Conservation (phyloP, 1,140 invertebrate genomes). For the Drosophila dunni region DNA sequence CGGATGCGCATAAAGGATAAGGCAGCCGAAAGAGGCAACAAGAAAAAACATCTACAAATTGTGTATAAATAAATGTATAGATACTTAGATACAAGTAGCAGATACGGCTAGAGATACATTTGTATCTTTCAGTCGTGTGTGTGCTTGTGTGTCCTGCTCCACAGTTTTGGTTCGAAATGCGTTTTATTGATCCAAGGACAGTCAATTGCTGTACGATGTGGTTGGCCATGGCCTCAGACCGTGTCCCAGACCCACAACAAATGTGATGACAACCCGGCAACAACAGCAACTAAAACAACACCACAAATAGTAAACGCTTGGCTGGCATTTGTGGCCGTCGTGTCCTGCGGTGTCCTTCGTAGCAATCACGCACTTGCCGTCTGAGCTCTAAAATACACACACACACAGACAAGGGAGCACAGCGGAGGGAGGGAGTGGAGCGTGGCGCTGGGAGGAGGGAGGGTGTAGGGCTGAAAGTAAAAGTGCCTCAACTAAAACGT, state of each 20-base stretch:
- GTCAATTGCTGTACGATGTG: conserved; percentile 47
- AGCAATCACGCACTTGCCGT: conserved; percentile 72
- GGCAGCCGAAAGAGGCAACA: conserved; percentile 42
- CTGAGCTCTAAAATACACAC: conserved; percentile 60
- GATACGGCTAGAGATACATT: conserved; percentile 5
- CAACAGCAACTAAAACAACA: conserved; percentile 8
- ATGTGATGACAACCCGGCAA: conserved; percentile 49
- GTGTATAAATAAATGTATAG: conserved; percentile 9
- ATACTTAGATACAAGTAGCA: neutral
- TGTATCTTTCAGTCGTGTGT: neutral
- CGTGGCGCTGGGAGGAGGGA: neutral
- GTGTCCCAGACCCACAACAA: conserved; percentile 56
- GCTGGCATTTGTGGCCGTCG: conserved; percentile 28
- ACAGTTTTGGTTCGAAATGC: conserved; percentile 44
- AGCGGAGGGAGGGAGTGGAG: neutral
- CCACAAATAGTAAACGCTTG: conserved; percentile 46
- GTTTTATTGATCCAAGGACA: conserved; percentile 77
- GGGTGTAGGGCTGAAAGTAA: conserved; percentile 5
- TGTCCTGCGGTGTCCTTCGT: conserved; percentile 59
- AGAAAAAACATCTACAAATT: conserved; percentile 15
- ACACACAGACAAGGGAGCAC: neutral
- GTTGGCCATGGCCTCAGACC: conserved; percentile 59
- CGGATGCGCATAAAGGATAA: conserved; percentile 37
- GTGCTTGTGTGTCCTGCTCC: conserved; percentile 18
- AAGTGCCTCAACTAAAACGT: conserved; percentile 49